Conservation (phyloP, 1,140 invertebrate genomes). For the Subanguina moxae region DNA sequence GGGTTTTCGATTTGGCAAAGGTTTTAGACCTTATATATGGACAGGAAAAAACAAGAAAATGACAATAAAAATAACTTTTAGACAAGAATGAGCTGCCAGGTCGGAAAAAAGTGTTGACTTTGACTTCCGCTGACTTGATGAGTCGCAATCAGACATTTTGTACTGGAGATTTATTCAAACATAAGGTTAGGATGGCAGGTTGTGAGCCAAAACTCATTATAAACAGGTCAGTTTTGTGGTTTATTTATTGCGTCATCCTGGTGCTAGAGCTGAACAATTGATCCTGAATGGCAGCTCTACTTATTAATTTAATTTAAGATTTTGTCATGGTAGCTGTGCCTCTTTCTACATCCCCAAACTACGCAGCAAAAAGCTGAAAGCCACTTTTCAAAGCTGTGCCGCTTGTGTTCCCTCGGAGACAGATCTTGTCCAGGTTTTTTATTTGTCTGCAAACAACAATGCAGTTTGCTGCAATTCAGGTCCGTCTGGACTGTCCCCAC, state of each 20-base stretch:
- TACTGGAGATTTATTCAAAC: slow-evolving; percentile 41
- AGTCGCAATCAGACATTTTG: slow-evolving; percentile 32
- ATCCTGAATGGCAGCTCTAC: too few relatives aligned
- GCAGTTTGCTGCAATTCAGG: slow-evolving; percentile 2
- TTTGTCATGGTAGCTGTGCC: slow-evolving; percentile 50
- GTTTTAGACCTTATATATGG: background rate
- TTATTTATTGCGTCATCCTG: background rate
- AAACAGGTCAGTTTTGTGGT: slow-evolving; percentile 26
- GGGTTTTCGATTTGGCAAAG: too few relatives aligned
- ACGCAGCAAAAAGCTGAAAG: slow-evolving; percentile 47
- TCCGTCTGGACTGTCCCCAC: slow-evolving; percentile 41
- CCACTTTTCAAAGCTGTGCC: slow-evolving; percentile 48
- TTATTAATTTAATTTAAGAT: too few relatives aligned
- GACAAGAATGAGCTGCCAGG: slow-evolving; percentile 1
- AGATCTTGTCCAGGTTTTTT: slow-evolving; percentile 35
- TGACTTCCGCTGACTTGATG: slow-evolving; percentile 16
- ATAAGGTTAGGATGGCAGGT: slow-evolving; percentile 40
- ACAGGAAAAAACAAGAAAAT: background rate
- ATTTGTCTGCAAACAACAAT: background rate
- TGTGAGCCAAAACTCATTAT: slow-evolving; percentile 43
- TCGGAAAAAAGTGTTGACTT: slow-evolving; percentile 10
- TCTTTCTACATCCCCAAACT: slow-evolving; percentile 49
- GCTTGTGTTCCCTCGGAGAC: slow-evolving; percentile 47
- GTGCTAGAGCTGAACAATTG: background rate
- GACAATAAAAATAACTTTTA: background rate